These are phyloP conservation scores for Hephaestus fuliginosus DNA, from an alignment of 2,797 vertebrate species.

Conservation along the genomic window DNA sequence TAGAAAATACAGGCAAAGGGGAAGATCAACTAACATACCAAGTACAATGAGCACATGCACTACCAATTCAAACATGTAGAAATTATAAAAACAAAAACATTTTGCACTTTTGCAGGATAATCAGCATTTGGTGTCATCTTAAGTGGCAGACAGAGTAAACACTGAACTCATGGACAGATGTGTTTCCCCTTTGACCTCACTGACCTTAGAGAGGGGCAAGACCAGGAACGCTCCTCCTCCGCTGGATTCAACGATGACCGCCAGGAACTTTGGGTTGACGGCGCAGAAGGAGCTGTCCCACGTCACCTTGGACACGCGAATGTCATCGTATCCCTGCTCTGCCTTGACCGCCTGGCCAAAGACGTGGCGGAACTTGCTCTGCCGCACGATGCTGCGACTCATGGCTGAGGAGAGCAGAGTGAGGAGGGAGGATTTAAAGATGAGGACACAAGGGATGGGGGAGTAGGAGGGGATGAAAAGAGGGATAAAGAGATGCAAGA, in stretches of 20 bases:
- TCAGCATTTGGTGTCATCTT: not conserved
- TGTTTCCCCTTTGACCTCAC: constrained; percentile 40
- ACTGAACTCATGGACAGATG: not conserved
- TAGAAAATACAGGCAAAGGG: not conserved
- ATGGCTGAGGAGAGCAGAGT: constrained; percentile 83
- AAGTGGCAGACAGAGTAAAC: not conserved
- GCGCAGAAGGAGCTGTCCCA: constrained; percentile 99
- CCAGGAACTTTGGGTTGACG: constrained; percentile 98
- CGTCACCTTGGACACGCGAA: constrained; percentile 97
- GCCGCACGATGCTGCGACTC: constrained; percentile 98
- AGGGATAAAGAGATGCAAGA: not conserved
- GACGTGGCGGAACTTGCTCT: constrained; percentile 99
- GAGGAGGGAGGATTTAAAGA: not conserved
- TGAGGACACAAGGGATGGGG: not conserved
- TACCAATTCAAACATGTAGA: not conserved
- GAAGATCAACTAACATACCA: not conserved
- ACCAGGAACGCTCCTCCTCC: constrained; percentile 97
- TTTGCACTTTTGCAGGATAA: not conserved
- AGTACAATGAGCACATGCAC: constrained; percentile 9
- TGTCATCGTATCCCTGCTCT: constrained; percentile 97
- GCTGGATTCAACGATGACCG: constrained; percentile 96
- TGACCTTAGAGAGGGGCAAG: constrained; percentile 93
- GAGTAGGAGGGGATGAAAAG: not conserved
- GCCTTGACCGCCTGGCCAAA: constrained; percentile 96
- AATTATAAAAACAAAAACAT: not conserved